Evolutionary conservation across 2,113 vertebrate genomes (phyloP).

Genomic region (Corythornis madagascariensis): DNA sequence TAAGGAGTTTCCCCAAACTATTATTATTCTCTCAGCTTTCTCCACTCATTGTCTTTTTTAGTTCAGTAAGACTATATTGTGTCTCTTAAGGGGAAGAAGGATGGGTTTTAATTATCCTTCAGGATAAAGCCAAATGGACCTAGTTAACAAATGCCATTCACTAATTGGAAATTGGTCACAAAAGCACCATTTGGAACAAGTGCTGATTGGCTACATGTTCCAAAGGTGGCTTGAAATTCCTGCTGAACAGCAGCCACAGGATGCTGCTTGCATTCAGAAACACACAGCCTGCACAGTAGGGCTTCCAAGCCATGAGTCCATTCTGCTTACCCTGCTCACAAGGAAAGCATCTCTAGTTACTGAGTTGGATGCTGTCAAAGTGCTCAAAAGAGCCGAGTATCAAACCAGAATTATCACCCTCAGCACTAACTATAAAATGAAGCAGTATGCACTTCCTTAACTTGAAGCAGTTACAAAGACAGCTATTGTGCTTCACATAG

Average conservation of each 20-base stretch:
- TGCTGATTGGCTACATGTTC: conserved; percentile 37
- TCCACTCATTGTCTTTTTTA: neutral
- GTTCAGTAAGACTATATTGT: conserved; percentile 28
- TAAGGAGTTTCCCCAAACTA: neutral
- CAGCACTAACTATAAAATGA: neutral
- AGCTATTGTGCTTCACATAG: neutral
- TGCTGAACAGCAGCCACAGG: conserved; percentile 46
- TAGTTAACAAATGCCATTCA: conserved; percentile 48
- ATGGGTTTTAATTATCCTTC: conserved; percentile 54
- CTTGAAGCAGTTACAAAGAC: neutral
- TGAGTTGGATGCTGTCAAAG: neutral
- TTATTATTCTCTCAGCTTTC: neutral
- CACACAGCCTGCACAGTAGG: conserved; percentile 41
- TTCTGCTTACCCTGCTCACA: conserved; percentile 17
- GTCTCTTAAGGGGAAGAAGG: conserved; percentile 25
- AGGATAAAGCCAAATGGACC: conserved; percentile 33
- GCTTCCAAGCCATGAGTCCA: conserved; percentile 53
- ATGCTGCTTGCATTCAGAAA: conserved; percentile 54
- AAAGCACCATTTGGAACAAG: conserved; percentile 52
- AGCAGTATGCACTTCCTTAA: neutral
- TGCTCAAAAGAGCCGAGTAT: neutral
- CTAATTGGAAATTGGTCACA: conserved; percentile 58
- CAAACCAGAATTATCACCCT: neutral
- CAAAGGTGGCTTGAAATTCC: conserved; percentile 53
- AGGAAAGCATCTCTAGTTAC: conserved; percentile 9